Evolutionary conservation across 2,888 invertebrate species (phyloP).

Genomic region (Latrodectus elegans): DNA sequence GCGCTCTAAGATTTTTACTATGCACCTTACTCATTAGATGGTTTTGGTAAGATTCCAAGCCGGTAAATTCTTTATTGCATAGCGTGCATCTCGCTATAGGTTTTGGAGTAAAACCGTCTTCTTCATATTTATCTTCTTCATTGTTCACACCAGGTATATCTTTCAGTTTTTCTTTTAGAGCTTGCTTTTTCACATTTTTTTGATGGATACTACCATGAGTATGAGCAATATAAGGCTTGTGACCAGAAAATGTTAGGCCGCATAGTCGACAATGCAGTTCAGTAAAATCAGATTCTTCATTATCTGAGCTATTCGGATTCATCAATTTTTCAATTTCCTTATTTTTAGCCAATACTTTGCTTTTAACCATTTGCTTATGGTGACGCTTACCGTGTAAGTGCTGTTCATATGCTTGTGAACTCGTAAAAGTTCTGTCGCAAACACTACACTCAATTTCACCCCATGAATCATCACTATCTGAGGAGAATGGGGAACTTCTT

Average conservation of each 20-base stretch:
- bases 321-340: neutral
- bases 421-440: conserved; percentile 20
- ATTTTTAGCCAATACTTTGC: conserved; percentile 8
- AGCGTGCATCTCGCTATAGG: conserved; percentile 25
- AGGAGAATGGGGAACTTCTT: neutral
- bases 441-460: conserved; percentile 37
- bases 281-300: neutral
- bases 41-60: conserved; percentile 19
- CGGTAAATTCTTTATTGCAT: conserved; percentile 39
- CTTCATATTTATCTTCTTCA: neutral
- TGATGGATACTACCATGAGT: conserved; percentile 30
- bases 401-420: conserved; percentile 20
- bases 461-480: conserved; percentile 18
- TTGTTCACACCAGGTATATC: conserved; percentile 16
- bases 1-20: conserved; percentile 14
- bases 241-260: conserved; percentile 14
- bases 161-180: conserved; percentile 30
- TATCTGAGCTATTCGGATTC: neutral
- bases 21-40: conserved; percentile 28
- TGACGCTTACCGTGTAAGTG: conserved; percentile 49
- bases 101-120: neutral
- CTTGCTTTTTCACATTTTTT: conserved; percentile 32
- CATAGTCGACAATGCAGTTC: conserved; percentile 41
- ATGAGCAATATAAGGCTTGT: conserved; percentile 17
- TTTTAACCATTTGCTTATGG: conserved; percentile 1